These are phyloP conservation scores for Alcis repandata DNA, from an alignment of 2,888 invertebrate species.

Conservation along the genomic window DNA sequence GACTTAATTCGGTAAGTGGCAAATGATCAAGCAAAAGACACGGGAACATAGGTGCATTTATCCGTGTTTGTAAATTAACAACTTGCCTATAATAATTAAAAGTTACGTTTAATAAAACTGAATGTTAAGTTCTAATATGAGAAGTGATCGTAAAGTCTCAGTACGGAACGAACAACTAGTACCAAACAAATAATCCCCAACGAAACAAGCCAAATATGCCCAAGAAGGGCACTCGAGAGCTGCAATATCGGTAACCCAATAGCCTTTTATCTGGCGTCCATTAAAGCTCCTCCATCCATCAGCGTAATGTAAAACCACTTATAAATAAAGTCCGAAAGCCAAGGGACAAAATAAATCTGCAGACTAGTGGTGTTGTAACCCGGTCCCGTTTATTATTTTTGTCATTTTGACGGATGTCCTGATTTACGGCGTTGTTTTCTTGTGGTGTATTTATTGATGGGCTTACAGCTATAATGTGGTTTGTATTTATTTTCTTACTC, in stretches of 20 bases:
- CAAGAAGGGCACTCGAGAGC: slow-evolving; percentile 23
- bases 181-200: background rate
- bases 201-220: slow-evolving; percentile 16
- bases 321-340: slow-evolving; percentile 61
- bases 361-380: slow-evolving; percentile 14
- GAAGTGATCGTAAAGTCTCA: too few relatives aligned
- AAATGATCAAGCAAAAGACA: too few relatives aligned
- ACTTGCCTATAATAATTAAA: too few relatives aligned
- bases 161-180: background rate
- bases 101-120: too few relatives aligned
- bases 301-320: slow-evolving; percentile 69
- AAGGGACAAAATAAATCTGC: slow-evolving; percentile 57
- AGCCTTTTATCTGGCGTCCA: slow-evolving; percentile 54
- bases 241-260: slow-evolving; percentile 39
- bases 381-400: slow-evolving; percentile 27
- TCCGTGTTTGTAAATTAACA: too few relatives aligned
- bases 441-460: background rate
- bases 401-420: slow-evolving; percentile 25
- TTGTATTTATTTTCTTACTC: background rate
- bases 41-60: too few relatives aligned
- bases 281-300: slow-evolving; percentile 68
- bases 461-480: background rate
- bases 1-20: too few relatives aligned
- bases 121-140: too few relatives aligned
- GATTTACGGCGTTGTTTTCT: slow-evolving; percentile 19